A percentile compares a stretch with the other conserved stretches of the same genome.
phyloP scores from a whole-genome alignment of 2,113 vertebrate genomes.

The Callorhinus ursinus region DNA sequence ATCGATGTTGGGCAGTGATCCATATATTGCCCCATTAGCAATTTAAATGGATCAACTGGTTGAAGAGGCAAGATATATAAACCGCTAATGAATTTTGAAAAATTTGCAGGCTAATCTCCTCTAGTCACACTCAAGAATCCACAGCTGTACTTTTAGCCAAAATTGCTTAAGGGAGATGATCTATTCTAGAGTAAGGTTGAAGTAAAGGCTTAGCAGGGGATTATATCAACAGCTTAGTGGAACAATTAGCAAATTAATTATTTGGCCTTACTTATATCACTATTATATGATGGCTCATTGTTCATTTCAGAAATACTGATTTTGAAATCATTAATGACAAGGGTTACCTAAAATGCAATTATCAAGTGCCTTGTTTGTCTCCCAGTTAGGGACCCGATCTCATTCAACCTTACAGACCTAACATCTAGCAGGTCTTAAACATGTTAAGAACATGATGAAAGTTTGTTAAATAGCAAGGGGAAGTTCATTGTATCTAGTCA shows the following conservation, averaged over 20 bases:
- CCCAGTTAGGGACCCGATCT: neutral
- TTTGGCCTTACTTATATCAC: neutral
- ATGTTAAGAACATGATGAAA: neutral
- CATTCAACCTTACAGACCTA: neutral
- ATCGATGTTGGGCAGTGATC: neutral
- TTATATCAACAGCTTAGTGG: neutral
- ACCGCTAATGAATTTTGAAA: neutral
- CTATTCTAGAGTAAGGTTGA: neutral
- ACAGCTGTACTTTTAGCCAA: neutral
- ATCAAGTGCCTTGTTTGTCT: neutral
- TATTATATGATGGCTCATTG: neutral
- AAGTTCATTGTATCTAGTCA: neutral
- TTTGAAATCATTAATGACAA: slow-evolving; percentile 20
- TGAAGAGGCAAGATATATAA: neutral
- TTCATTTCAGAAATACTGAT: slow-evolving; percentile 10
- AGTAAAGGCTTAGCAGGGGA: neutral
- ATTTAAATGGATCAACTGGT: neutral
- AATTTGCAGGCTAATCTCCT: neutral
- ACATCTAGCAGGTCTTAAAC: neutral
- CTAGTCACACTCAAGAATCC: neutral
- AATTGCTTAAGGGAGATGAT: neutral
- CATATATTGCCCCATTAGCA: neutral
- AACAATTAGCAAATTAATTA: neutral
- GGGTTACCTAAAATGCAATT: neutral
- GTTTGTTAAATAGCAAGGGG: neutral